phyloP scores from a whole-genome alignment of 2,888 invertebrate species.

The Drosophila nr. perissopoda region DNA sequence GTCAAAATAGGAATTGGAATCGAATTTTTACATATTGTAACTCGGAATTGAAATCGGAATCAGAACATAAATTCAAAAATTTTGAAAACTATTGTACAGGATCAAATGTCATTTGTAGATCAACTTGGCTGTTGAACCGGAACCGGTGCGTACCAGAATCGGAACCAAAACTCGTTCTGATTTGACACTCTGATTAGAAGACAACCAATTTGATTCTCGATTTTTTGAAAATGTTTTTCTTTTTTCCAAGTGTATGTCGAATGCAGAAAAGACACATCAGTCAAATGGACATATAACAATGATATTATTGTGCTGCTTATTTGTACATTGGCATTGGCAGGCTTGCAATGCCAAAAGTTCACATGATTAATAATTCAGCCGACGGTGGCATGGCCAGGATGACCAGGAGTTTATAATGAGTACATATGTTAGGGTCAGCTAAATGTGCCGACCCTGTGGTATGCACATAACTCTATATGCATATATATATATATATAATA shows the following conservation, averaged over 20 bases:
- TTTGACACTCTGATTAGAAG: background rate
- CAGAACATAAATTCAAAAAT: background rate
- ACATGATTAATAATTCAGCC: conserved; percentile 69
- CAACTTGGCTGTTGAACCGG: background rate
- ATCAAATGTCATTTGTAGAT: background rate
- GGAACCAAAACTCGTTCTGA: background rate
- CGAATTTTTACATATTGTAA: background rate
- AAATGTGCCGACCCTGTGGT: conserved; percentile 18
- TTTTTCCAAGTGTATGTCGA: background rate
- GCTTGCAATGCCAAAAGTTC: conserved; percentile 49
- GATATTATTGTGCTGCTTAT: background rate
- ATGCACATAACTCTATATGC: background rate
- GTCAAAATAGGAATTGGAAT: background rate
- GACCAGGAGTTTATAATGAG: conserved; percentile 18
- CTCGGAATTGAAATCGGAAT: background rate
- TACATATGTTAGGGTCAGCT: conserved; percentile 4
- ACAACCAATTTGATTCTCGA: background rate
- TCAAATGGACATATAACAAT: background rate
- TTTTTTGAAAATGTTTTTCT: background rate
- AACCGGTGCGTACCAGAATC: background rate
- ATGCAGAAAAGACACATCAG: conserved; percentile 16
- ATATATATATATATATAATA: background rate
- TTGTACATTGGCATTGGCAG: conserved; percentile 22
- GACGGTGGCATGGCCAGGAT: conserved; percentile 32
- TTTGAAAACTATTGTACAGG: background rate